phyloP scores from a whole-genome alignment of 1,140 invertebrate species.

The Halictus rubicundus region DNA sequence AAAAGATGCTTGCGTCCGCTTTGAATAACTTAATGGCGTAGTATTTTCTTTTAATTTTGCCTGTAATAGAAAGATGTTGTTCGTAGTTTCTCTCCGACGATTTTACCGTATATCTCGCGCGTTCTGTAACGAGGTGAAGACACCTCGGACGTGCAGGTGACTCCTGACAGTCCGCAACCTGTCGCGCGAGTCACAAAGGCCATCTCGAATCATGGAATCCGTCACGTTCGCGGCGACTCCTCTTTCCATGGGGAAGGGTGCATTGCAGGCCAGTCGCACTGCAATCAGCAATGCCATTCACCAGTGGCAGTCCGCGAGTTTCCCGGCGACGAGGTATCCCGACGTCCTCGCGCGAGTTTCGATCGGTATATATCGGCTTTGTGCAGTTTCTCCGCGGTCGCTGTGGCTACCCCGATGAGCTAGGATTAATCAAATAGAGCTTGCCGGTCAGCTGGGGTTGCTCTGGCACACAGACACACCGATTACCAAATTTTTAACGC shows the following conservation, averaged over 20 bases:
- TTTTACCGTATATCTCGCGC: no score
- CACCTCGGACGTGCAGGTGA: background rate
- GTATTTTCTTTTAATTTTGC: no score
- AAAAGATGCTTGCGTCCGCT: no score
- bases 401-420: background rate
- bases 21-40: no score
- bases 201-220: conserved; percentile 64
- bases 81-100: no score
- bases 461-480: no score
- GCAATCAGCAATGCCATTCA: conserved; percentile 45
- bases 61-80: no score
- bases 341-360: conserved; percentile 9
- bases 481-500: no score
- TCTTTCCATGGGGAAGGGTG: conserved; percentile 64
- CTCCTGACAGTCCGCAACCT: conserved; percentile 32
- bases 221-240: conserved; percentile 64
- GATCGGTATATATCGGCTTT: background rate
- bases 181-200: conserved; percentile 30
- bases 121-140: background rate
- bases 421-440: background rate
- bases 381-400: background rate
- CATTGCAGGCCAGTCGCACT: conserved; percentile 34
- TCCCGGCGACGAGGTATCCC: conserved; percentile 45
- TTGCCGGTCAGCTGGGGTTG: no score
- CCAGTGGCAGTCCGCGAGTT: conserved; percentile 63